Evolutionary conservation across 1,140 invertebrate genomes (phyloP).

Genomic region (Cydia strobilella): DNA sequence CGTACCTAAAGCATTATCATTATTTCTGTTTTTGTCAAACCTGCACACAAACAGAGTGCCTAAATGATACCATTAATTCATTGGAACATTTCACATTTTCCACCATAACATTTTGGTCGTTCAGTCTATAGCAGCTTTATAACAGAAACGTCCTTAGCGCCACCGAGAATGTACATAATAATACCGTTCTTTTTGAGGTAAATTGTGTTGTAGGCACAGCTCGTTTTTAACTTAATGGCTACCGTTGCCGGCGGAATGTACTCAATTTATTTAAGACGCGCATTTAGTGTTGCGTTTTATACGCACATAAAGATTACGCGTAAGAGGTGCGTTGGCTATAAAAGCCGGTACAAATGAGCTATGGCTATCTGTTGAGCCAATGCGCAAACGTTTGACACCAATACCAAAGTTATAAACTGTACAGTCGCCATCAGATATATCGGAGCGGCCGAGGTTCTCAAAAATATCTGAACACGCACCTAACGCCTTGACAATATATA

Average conservation of each 20-base stretch:
- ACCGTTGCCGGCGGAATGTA: conserved; percentile 20
- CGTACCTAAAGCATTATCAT: conserved; percentile 25
- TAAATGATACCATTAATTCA: conserved; percentile 28
- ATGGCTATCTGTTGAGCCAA: conserved; percentile 10
- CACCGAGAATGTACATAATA: neutral
- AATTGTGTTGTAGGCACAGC: neutral
- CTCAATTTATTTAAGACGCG: conserved; percentile 28
- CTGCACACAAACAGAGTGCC: conserved; percentile 10
- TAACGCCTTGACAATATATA: too few relatives aligned
- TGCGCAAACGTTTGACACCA: neutral
- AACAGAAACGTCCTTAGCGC: neutral
- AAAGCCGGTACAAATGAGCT: conserved; percentile 27
- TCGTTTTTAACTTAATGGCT: conserved; percentile 27
- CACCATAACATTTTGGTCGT: conserved; percentile 27
- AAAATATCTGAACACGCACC: too few relatives aligned
- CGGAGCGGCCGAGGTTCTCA: too few relatives aligned
- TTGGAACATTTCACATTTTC: conserved; percentile 21
- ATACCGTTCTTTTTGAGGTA: neutral
- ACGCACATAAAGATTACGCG: conserved; percentile 30
- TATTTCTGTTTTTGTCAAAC: conserved; percentile 25
- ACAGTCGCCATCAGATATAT: too few relatives aligned
- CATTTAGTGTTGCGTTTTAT: conserved; percentile 30
- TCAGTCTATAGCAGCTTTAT: neutral
- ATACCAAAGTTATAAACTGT: too few relatives aligned
- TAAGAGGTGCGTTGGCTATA: conserved; percentile 19